Percentiles rank a stretch among this genome's conserved stretches.
phyloP scores from a whole-genome alignment of 1,140 invertebrate species.

The Hyphantria cunea region DNA sequence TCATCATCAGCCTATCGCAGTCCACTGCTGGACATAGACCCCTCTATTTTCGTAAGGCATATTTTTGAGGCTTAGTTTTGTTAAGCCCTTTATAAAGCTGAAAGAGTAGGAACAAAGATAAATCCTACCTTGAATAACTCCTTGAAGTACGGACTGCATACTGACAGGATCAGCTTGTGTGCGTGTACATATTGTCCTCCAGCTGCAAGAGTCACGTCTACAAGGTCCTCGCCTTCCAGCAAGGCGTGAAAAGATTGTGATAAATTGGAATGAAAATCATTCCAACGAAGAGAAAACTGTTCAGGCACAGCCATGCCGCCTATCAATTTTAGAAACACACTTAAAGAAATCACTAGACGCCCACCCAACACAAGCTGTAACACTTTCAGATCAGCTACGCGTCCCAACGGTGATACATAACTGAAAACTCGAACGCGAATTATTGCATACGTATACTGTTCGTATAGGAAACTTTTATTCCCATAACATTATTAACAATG shows the following conservation, averaged over 20 bases:
- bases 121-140: slow-evolving; percentile 87
- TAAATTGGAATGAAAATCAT: slow-evolving; percentile 91
- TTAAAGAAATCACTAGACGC: slow-evolving; percentile 25
- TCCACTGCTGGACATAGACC: too few species aligned
- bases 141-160: slow-evolving; percentile 88
- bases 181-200: slow-evolving; percentile 86
- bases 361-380: slow-evolving; percentile 33
- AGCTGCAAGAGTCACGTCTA: slow-evolving; percentile 89
- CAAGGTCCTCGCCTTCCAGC: slow-evolving; percentile 85
- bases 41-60: too few species aligned
- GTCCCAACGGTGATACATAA: slow-evolving; percentile 70
- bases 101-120: slow-evolving; percentile 22
- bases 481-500: slow-evolving; percentile 27
- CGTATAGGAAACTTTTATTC: slow-evolving; percentile 23
- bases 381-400: slow-evolving; percentile 72
- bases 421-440: slow-evolving; percentile 56
- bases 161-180: slow-evolving; percentile 87
- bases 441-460: slow-evolving; percentile 48
- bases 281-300: slow-evolving; percentile 93
- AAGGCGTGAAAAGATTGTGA: slow-evolving; percentile 86
- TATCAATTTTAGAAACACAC: slow-evolving; percentile 44
- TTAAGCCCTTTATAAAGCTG: too few species aligned
- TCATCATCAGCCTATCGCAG: too few species aligned
- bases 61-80: too few species aligned
- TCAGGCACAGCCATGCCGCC: slow-evolving; percentile 78